Evolutionary conservation across 2,888 invertebrate species (phyloP).

Genomic region (Eubasilissa splendida): DNA sequence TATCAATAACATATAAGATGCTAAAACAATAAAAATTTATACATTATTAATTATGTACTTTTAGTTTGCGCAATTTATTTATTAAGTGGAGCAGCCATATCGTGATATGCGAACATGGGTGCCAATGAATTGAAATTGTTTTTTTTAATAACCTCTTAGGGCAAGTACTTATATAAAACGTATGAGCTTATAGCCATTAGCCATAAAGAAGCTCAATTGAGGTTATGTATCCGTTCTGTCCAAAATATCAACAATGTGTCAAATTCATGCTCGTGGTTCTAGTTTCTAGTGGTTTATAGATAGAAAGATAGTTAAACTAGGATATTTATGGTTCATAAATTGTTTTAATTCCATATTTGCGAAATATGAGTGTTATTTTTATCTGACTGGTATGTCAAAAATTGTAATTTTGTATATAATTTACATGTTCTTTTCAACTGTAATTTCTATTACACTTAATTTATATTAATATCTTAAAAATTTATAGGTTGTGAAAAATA

Average conservation of each 20-base stretch:
- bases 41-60: no score
- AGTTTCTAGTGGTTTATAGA: not conserved
- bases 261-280: conserved; percentile 5
- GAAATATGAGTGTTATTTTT: not conserved
- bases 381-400: not conserved
- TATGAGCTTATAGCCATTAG: no score
- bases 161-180: no score
- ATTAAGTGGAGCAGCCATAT: no score
- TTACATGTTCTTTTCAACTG: no score
- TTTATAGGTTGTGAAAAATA: not conserved
- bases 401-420: no score
- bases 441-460: not conserved
- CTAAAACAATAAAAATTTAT: no score
- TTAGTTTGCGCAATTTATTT: no score
- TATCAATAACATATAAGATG: no score
- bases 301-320: not conserved
- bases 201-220: not conserved
- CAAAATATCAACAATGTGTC: conserved; percentile 18
- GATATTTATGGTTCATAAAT: not conserved
- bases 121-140: no score
- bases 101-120: no score
- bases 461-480: not conserved
- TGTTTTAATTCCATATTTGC: not conserved
- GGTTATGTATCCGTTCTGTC: not conserved
- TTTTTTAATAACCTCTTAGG: no score